Percentiles rank a stretch among this genome's conserved stretches.
phyloP scores from a whole-genome alignment of 2,888 invertebrate species.

The Choristoneura rosaceana region DNA sequence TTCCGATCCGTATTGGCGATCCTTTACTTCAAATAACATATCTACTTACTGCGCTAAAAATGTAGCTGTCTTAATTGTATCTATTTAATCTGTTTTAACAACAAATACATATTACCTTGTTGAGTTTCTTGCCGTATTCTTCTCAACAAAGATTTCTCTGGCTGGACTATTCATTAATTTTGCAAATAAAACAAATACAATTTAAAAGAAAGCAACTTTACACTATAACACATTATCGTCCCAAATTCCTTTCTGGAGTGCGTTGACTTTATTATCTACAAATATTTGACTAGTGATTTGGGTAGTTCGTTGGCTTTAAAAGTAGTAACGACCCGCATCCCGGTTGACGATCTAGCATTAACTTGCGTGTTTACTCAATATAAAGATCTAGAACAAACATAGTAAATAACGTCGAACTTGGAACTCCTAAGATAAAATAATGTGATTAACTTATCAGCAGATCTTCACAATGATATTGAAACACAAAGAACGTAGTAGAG shows the following conservation, averaged over 20 bases:
- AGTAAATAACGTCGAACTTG: neutral
- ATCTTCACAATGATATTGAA: neutral
- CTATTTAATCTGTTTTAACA: too few species aligned
- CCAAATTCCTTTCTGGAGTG: neutral
- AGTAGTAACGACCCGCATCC: slow-evolving; percentile 1
- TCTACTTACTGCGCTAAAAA: too few species aligned
- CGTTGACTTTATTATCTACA: slow-evolving; percentile 16
- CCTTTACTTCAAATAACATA: too few species aligned
- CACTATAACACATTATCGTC: neutral
- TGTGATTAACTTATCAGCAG: neutral
- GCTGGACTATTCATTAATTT: too few species aligned
- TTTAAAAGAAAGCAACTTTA: neutral
- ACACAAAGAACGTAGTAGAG: neutral
- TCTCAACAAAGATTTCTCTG: too few species aligned
- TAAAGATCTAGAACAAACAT: neutral
- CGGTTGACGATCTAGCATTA: neutral
- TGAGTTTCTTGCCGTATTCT: too few species aligned
- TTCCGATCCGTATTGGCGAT: too few species aligned
- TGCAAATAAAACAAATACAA: too few species aligned
- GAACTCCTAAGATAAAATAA: neutral
- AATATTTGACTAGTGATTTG: slow-evolving; percentile 15
- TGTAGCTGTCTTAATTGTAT: too few species aligned
- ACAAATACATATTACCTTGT: too few species aligned
- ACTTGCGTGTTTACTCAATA: neutral
- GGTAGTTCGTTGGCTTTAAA: slow-evolving; percentile 2